Conservation (phyloP, 1,140 invertebrate species). For the Drosophila nebulosa region DNA sequence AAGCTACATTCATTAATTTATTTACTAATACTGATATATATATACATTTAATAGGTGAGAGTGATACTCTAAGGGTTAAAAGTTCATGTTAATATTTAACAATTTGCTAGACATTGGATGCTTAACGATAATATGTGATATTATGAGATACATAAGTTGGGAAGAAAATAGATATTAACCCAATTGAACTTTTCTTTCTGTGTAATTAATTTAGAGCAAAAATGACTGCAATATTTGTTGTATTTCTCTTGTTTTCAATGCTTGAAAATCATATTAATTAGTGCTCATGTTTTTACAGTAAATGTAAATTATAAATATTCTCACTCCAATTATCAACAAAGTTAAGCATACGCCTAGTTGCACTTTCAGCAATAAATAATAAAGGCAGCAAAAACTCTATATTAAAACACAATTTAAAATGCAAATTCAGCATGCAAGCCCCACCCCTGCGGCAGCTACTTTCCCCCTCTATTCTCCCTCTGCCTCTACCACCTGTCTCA, state of each 20-base stretch:
- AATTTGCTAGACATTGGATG: no score
- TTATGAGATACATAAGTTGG: no score
- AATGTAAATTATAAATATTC: slow-evolving; percentile 74
- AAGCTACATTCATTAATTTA: no score
- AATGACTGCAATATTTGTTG: slow-evolving; percentile 45
- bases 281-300: slow-evolving; percentile 60
- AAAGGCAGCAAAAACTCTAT: slow-evolving; percentile 37
- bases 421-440: slow-evolving; percentile 60
- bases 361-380: slow-evolving; percentile 74
- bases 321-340: slow-evolving; percentile 78
- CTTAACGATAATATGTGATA: no score
- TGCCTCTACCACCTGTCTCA: no score
- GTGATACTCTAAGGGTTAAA: no score
- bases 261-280: slow-evolving; percentile 68
- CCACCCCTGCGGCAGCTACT: not conserved
- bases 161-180: no score
- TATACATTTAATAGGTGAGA: no score
- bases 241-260: slow-evolving; percentile 17
- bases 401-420: slow-evolving; percentile 74
- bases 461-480: not conserved
- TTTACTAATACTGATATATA: no score
- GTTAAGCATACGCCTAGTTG: slow-evolving; percentile 76
- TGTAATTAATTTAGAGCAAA: not conserved
- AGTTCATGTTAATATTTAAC: no score
- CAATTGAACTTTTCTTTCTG: no score